Evolutionary conservation across 64 coral and sea anemone species (phyloP), one percentile per base, ranked within the genome.

Genomic region (Acropora tenuis): DNA sequence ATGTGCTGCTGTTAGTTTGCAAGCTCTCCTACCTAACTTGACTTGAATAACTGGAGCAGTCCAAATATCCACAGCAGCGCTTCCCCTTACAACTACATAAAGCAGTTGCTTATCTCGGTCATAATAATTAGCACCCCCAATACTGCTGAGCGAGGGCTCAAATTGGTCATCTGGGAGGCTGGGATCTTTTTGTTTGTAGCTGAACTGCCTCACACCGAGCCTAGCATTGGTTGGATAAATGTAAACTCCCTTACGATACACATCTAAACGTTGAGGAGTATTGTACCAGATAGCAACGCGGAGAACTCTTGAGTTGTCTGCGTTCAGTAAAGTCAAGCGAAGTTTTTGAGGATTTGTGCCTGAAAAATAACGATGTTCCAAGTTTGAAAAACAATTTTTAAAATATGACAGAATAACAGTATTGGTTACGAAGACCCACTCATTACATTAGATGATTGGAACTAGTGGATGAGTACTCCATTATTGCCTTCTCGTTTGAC

Each of bases 1-100:
- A 55, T 55, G 52, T 7, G 52, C 45, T 43, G 45, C 65, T 43
- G 3, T 17, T 3, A 10, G 18, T 48, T 12, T 7, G 6, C 60
- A 0, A 43, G 11, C 48, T 69, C 6, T 15, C 86, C 67, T 84
- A 92, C 90, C 84, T 47, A 92, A 17, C 43, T 58, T 80, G 12
- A 95, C 66, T 72, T 88, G 89, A 52, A 95, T 82, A 18, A 95
- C 82, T 47, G 94, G 94, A 90, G 88, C 80, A 40, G 94, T 92
- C 82, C 77, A 80, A 13, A 95, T 95, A 63, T 95, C 94, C 48
- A 95, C 86, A 46, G 90, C 84, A 2, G 41, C 19, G 43, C 71
- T 78, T 50, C 94, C 94, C 65, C 80, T 83, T 1, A 95, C 89
- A 2, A 95, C 89, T 2, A 95, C 90, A 65, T 82, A 88, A 20